Evolutionary conservation across 2,113 vertebrate species (phyloP), one percentile per base, ranked within the genome.

Genomic region (Hymenochirus boettgeri): DNA sequence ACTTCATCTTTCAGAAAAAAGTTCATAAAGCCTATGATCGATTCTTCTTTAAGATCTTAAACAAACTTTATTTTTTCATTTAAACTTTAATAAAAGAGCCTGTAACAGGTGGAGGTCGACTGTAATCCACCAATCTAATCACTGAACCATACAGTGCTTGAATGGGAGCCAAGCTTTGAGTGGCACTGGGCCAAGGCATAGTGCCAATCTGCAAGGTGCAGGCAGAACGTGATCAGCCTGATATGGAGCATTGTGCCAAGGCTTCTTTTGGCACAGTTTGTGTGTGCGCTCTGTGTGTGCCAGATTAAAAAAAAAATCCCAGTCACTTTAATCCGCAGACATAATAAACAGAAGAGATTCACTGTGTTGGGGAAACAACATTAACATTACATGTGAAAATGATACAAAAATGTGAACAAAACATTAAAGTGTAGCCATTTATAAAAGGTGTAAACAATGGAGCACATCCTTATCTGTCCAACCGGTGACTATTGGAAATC

Each of bases 201-300:
- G 53, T 46, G 39, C 62, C 62, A 65, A 46, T 46, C 57, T 50
- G 35, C 31, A 37, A 45, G 22, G 39, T 50, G 51, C 47, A 33
- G 48, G 21, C 9, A 65, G 31, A 57, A 50, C 37, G 22, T 37
- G 45, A 65, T 57, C 45, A 26, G 35, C 21, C 15, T 35, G 7
- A 35, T 22, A 31, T 39, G 10, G 10, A n/a, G 27, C 27, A 35
- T 18, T 3, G 17, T 25, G 63, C 54, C 53, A 65, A 37, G 27
- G 50, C 42, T 64, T 33, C 45, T 55, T 27, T 57, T 65, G 54
- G 63, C 54, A 50, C 42, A 50, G 46, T 4, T 1, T 22, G 39
- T 7, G n/a, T 4, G 2, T 22, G 39, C 4, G n/a, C 8, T 13
- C 17, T 47, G 27, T 12, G 33, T 35, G 46, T 57, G 31, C 45